A percentile compares a stretch with the other conserved stretches of the same genome.
phyloP scores from a whole-genome alignment of 2,888 invertebrate genomes.

The Griposia aprilina region DNA sequence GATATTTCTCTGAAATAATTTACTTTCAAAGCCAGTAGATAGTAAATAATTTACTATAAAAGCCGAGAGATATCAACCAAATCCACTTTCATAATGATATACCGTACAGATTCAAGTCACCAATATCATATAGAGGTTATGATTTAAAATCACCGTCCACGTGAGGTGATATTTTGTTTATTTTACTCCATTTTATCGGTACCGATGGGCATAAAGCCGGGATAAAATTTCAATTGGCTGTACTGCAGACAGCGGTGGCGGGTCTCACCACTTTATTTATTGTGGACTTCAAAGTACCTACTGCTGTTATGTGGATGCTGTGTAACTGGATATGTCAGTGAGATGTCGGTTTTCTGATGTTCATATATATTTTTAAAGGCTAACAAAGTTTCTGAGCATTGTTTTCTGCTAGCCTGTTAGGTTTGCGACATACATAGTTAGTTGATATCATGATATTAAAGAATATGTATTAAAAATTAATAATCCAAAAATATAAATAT shows the following conservation, averaged over 20 bases:
- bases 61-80: constrained; percentile 1
- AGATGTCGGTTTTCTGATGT: background rate
- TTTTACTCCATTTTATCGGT: constrained; percentile 87
- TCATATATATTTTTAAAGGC: background rate
- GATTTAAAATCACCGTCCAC: constrained; percentile 78
- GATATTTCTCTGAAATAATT: background rate
- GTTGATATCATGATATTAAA: background rate
- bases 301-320: constrained; percentile 69
- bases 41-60: background rate
- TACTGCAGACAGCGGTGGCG: constrained; percentile 84
- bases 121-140: constrained; percentile 77
- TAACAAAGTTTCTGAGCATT: background rate
- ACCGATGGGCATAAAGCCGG: constrained; percentile 85
- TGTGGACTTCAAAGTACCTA: constrained; percentile 84
- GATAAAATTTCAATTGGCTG: constrained; percentile 90
- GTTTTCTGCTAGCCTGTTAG: background rate
- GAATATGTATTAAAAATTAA: no score
- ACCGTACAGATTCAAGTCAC: constrained; percentile 50
- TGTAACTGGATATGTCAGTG: constrained; percentile 69
- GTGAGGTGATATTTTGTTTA: constrained; percentile 81
- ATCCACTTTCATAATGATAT: constrained; percentile 27
- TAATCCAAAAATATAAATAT: no score
- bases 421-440: background rate
- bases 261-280: constrained; percentile 88
- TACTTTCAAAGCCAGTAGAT: background rate